Conservation (phyloP, 1,140 invertebrate species). For the Musca domestica region DNA sequence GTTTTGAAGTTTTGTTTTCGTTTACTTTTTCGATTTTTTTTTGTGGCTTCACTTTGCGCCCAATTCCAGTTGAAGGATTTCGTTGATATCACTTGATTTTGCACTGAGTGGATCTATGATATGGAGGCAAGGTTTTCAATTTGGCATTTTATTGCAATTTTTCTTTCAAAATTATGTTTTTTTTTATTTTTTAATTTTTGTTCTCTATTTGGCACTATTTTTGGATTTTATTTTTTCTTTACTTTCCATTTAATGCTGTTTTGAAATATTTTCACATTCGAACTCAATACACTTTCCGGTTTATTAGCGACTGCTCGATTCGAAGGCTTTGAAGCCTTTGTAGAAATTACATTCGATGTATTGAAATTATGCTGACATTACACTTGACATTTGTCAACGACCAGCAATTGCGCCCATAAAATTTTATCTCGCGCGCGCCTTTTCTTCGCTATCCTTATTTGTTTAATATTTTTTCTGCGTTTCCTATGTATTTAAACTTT, state of each 20-base stretch:
- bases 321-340: neutral
- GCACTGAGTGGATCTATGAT: too few species aligned
- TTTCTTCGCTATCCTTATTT: neutral
- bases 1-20: constrained; percentile 15
- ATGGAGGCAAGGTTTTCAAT: neutral
- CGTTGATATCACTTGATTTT: neutral
- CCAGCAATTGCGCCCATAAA: neutral
- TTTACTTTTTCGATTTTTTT: neutral
- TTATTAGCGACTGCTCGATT: neutral
- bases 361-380: constrained; percentile 49
- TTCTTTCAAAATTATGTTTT: constrained; percentile 17
- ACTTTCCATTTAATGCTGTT: neutral
- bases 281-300: neutral
- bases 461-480: neutral
- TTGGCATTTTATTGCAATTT: constrained; percentile 40
- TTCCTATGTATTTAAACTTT: neutral
- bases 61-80: neutral
- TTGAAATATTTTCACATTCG: neutral
- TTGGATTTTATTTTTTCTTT: neutral
- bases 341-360: neutral
- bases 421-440: constrained; percentile 2
- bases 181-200: constrained; percentile 4
- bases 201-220: neutral
- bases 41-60: neutral
- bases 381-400: constrained; percentile 48